Evolutionary conservation across 2,797 vertebrate species (phyloP), one percentile per base, ranked within the genome.

Genomic region (Brotula barbata): DNA sequence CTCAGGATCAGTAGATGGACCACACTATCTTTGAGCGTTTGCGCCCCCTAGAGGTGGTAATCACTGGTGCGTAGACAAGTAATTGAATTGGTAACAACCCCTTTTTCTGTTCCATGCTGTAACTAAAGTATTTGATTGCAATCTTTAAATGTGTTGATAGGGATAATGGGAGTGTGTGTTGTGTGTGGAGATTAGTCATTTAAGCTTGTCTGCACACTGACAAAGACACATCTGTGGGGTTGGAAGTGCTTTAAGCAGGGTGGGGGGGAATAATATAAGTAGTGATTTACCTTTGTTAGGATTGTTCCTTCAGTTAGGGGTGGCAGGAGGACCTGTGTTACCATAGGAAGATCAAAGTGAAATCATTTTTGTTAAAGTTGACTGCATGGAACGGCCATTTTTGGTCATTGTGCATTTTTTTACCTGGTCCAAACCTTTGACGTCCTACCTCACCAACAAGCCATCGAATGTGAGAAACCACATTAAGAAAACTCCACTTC

Each of bases 151-250:
- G 48, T 59, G 52, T 72, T 55, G 41, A 36, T 16, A 51, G 34
- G 50, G 50, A 58, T 75, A 34, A 61, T 57, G 55, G 73, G 73
- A 42, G 66, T 64, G 62, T 75, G 7, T 77, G 47, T 70, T 53
- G 58, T 49, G 55, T 71, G 68, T 71, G 41, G 56, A 70, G 68
- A 80, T 82, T 36, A 85, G 71, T 73, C 39, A 54, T 58, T 77
- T 48, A 84, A 75, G 76, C 78, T 58, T 85, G 63, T 58, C 47
- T 47, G 69, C 80, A 69, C 71, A 77, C 63, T 54, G 54, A 88
- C 85, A 88, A 87, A 84, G 81, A 79, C 36, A 61, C 58, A 60
- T 51, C 66, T 87, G 85, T 85, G 62, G 46, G 53, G 44, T 40
- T 12, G 33, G 13, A 72, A 12, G 48, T 48, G 37, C 71, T 74